phyloP scores from a whole-genome alignment of 2,797 vertebrate genomes.

The Cynopterus sphinx region DNA sequence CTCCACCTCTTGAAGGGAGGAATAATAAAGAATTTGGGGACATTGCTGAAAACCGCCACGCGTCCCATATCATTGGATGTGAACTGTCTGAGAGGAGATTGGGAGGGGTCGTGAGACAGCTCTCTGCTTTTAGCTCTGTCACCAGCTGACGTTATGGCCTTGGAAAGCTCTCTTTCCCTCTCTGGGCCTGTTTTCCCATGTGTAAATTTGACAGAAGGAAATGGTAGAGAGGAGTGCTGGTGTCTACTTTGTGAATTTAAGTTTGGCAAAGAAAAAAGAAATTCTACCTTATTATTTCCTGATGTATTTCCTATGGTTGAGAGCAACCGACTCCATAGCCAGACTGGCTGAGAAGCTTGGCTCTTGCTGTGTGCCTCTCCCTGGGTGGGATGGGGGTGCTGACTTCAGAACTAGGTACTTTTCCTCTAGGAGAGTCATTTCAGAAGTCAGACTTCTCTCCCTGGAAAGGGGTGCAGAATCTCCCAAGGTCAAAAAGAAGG shows the following conservation, averaged over 20 bases:
- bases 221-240: neutral
- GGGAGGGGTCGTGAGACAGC: neutral
- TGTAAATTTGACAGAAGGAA: neutral
- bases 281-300: neutral
- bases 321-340: neutral
- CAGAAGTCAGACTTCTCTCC: neutral
- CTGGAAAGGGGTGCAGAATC: neutral
- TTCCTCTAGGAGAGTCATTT: neutral
- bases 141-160: neutral
- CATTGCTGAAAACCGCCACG: neutral
- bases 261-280: neutral
- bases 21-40: neutral
- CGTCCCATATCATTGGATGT: neutral
- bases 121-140: neutral
- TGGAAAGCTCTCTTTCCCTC: neutral
- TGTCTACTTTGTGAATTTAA: neutral
- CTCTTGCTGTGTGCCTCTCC: neutral
- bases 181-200: neutral
- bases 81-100: neutral
- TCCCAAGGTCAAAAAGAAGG: slow-evolving; percentile 10
- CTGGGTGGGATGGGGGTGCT: neutral
- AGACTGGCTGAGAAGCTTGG: neutral
- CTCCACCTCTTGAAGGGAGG: neutral
- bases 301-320: neutral
- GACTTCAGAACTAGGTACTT: neutral